Base-by-base conservation (phyloP, 64 coral and sea anemone species). In the Montipora cactus region DNA sequence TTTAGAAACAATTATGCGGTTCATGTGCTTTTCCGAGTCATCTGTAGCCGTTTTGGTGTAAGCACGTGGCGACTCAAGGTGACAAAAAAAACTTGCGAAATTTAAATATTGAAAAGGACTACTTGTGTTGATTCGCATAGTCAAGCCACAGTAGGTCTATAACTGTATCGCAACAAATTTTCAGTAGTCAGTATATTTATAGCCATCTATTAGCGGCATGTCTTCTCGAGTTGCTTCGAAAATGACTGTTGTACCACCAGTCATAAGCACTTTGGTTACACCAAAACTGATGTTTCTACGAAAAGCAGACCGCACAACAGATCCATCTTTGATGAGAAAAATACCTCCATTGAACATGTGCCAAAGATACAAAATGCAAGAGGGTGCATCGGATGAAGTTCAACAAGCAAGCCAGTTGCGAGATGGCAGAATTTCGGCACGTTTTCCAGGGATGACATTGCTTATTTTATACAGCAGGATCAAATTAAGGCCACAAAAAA, bases 301-400 rank as follows among this genome's bases (percentile, higher is more conserved):
- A 67, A 86, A 86, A 86, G 47, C 82, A 67, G 82, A 66, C 10
- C 37, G 61, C 59, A 86, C 82, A 62, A 86, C 61, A 69, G 82
- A 86, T 86, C 82, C 82, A 48, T 49, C 83, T 52, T 87, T 87
- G 83, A 87, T 74, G 64, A 20, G 48, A 55, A 64, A 91, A 58
- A 91, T 91, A 21, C 89, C 89, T 81, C 47, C 78, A n/a, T 67
- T 91, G 89, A 81, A 79, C 77, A 91, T 47, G 47, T 81, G 45
- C 62, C 59, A 69, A 53, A 79, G 67, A 80, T 74, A 67, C 16
- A 69, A 19, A 70, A 91, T 70, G 89, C 44, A 70, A 44, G 25
- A 69, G 58, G 78, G 66, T 25, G 64, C 78, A 91, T 64, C 89
- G 15, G 66, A 49, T 49, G 59, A 91, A 79, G 79, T 55, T 18